Evolutionary conservation across 2,888 invertebrate species (phyloP), one percentile per base, ranked within the genome.

Genomic region (Hipparchia semele): DNA sequence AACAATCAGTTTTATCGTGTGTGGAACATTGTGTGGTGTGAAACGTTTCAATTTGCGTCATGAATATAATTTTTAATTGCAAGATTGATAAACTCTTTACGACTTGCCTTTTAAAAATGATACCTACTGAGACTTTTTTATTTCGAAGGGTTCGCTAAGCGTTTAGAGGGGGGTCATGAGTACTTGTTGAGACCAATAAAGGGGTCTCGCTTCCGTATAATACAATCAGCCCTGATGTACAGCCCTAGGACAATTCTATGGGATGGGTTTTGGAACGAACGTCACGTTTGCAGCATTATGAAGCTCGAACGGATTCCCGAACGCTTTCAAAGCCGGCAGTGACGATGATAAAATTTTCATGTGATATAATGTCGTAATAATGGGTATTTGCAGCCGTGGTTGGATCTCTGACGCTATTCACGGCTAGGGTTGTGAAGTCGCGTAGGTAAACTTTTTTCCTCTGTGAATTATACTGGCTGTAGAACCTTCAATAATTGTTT

Each of bases 221-320:
- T 75, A 78, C 76, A 79, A 79, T 73, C 70, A 72, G 75, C 68
- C 79, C 59, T 59, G 73, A 71, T 73, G 73, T 59, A 77, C 84
- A 87, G 68, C 86, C 86, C 86, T 88, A 79, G 10, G 70, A 74
- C 81, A 79, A 81, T 82, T 83, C 79, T 78, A 79, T 81, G 77
- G 78, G 80, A 76, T 74, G 79, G 77, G 80, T 80, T 81, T 78
- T 79, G 79, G 76, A 78, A 80, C 78, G 80, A 79, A 80, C 80
- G 82, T 83, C 83, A 83, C 81, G 78, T 81, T 79, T 80, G 78
- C 79, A 79, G 79, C 79, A 82, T 86, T 83, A 86, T 86, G 84
- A 86, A 86, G 84, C 84, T 77, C 74, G 76, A 80, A 78, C 83
- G 87, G 88, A 90, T 88, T 85, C 88, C 86, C 88, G 87, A 86